These are phyloP conservation scores for Trilocha varians DNA, from an alignment of 2,888 invertebrate genomes.

Conservation along the genomic window DNA sequence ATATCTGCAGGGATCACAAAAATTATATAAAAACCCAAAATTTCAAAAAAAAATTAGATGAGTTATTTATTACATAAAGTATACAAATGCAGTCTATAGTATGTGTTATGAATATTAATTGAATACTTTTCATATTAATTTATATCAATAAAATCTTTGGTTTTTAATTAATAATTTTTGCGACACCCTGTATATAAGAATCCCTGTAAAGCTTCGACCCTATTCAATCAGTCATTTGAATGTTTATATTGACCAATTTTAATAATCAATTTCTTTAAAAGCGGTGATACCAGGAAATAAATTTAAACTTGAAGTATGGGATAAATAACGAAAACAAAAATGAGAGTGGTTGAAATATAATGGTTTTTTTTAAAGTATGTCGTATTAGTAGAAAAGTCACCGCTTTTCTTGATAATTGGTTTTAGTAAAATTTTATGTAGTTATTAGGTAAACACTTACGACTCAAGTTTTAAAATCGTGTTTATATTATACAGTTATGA, in stretches of 20 bases:
- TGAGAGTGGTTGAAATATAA: not conserved
- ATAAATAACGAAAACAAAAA: not conserved
- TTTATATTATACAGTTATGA: not conserved
- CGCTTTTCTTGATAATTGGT: not conserved
- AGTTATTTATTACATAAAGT: too few relatives aligned
- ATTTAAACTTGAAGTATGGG: not conserved
- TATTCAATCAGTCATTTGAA: not conserved
- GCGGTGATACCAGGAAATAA: not conserved
- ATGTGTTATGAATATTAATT: too few relatives aligned
- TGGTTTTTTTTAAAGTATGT: not conserved
- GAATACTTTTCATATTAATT: too few relatives aligned
- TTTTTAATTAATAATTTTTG: too few relatives aligned
- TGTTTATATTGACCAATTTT: not conserved
- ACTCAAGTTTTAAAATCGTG: not conserved
- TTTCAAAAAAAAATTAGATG: too few relatives aligned
- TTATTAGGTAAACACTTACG: not conserved
- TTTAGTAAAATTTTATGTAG: not conserved
- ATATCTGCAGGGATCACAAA: too few relatives aligned
- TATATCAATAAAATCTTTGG: too few relatives aligned
- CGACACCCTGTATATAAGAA: too few relatives aligned
- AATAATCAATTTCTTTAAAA: not conserved
- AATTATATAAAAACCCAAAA: too few relatives aligned
- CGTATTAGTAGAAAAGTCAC: not conserved
- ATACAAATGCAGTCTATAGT: too few relatives aligned
- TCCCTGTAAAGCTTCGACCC: too few relatives aligned